phyloP scores from a whole-genome alignment of 2,888 invertebrate species.

The Seira musarum region DNA sequence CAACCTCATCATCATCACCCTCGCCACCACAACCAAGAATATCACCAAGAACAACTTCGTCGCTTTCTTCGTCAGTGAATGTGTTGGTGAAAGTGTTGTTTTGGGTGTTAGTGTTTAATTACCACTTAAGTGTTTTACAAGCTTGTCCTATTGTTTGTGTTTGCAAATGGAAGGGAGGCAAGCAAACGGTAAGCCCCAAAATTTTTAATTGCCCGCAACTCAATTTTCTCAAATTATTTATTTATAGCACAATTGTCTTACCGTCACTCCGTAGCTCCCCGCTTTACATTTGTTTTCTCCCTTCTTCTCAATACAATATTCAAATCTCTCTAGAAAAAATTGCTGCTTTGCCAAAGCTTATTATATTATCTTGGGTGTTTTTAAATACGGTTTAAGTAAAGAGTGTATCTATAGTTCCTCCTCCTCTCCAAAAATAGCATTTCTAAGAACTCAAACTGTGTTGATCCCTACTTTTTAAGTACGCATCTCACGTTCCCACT shows the following conservation, averaged over 20 bases:
- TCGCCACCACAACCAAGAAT: neutral
- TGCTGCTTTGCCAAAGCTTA: conserved; percentile 9
- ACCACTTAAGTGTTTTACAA: conserved; percentile 61
- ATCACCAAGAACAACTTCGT: conserved; percentile 1
- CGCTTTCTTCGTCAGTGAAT: conserved; percentile 37
- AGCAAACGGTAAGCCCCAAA: conserved; percentile 79
- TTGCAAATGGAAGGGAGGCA: conserved; percentile 96
- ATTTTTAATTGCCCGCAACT: neutral
- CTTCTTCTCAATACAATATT: neutral
- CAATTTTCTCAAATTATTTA: neutral
- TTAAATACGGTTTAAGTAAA: neutral
- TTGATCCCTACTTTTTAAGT: conserved; percentile 20
- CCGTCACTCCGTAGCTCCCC: neutral
- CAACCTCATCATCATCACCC: neutral
- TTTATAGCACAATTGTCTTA: neutral
- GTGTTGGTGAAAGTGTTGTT: conserved; percentile 65
- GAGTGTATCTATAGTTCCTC: neutral
- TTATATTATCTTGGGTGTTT: no score
- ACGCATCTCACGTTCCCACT: conserved; percentile 57
- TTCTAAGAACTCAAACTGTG: neutral
- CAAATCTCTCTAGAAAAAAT: neutral
- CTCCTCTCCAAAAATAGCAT: neutral
- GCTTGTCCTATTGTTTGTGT: conserved; percentile 83
- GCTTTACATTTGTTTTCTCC: neutral
- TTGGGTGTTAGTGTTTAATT: conserved; percentile 64